A percentile compares a stretch with the other conserved stretches of the same genome.
phyloP scores from a whole-genome alignment of 2,888 invertebrate genomes.

The Apotomis betuletana region DNA sequence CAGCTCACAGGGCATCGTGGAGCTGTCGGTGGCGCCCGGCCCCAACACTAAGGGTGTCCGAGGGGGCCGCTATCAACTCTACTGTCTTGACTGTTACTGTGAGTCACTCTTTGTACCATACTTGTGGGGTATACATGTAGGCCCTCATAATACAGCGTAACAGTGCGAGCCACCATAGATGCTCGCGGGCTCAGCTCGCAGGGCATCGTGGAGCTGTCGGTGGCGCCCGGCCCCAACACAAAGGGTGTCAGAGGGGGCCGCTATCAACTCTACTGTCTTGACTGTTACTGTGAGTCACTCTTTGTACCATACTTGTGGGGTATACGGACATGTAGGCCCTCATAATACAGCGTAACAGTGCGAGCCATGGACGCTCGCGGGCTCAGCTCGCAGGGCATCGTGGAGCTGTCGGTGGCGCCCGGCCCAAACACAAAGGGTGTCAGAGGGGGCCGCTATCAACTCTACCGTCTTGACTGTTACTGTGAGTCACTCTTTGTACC shows the following conservation, averaged over 20 bases:
- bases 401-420: too few species aligned
- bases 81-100: conserved; percentile 91
- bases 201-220: conserved; percentile 92
- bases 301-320: too few species aligned
- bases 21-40: conserved; percentile 92
- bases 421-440: too few species aligned
- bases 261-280: too few species aligned
- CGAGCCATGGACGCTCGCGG: too few species aligned
- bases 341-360: too few species aligned
- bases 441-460: conserved; percentile 94
- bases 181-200: conserved; percentile 88
- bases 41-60: conserved; percentile 95
- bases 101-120: conserved; percentile 50
- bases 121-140: too few species aligned
- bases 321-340: too few species aligned
- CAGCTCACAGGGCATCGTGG: conserved; percentile 93
- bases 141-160: conserved; percentile 83
- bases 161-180: conserved; percentile 92
- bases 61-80: conserved; percentile 94
- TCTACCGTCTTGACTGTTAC: conserved; percentile 91
- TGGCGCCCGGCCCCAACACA: conserved; percentile 94
- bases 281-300: too few species aligned
- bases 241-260: too few species aligned
- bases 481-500: conserved; percentile 69
- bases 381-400: too few species aligned